Percentiles rank a stretch among this genome's conserved stretches.
phyloP scores from a whole-genome alignment of 2,797 vertebrate species.

The Natrix natrix region DNA sequence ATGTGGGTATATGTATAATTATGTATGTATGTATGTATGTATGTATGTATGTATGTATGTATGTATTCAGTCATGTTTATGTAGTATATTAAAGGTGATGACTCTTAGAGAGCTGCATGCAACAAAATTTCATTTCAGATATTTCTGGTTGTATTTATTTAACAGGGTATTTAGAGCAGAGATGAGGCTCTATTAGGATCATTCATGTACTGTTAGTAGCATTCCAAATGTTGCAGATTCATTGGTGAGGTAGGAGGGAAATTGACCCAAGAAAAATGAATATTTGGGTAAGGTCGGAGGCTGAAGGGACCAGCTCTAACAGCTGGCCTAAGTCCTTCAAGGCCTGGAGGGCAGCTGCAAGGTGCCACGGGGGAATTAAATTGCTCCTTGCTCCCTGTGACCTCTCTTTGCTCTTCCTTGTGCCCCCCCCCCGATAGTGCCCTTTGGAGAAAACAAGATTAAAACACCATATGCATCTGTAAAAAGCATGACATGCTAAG shows the following conservation, averaged over 20 bases:
- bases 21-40: too few relatives aligned
- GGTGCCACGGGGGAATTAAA: not conserved
- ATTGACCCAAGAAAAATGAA: constrained; percentile 23
- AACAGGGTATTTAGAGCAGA: constrained; percentile 29
- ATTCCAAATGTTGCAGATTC: constrained; percentile 37
- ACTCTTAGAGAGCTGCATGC: too few relatives aligned
- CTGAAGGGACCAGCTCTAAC: not conserved
- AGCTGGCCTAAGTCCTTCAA: constrained; percentile 2
- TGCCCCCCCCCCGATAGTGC: not conserved
- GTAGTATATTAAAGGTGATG: too few relatives aligned
- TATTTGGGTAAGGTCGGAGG: not conserved
- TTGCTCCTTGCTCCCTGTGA: constrained; percentile 8
- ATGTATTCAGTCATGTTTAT: too few relatives aligned
- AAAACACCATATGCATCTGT: not conserved
- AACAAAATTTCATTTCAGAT: not conserved
- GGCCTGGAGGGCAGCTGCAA: not conserved
- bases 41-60: too few relatives aligned
- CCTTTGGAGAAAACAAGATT: not conserved
- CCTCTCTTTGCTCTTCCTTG: not conserved
- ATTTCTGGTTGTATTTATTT: not conserved
- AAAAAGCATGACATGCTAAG: not conserved
- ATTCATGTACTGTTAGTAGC: constrained; percentile 6
- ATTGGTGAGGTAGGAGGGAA: constrained; percentile 31
- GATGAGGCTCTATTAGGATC: constrained; percentile 52
- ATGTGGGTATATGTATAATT: too few relatives aligned